A percentile compares a stretch with the other conserved stretches of the same genome.
phyloP scores from a whole-genome alignment of 2,113 vertebrate species.

The Salvator merianae region DNA sequence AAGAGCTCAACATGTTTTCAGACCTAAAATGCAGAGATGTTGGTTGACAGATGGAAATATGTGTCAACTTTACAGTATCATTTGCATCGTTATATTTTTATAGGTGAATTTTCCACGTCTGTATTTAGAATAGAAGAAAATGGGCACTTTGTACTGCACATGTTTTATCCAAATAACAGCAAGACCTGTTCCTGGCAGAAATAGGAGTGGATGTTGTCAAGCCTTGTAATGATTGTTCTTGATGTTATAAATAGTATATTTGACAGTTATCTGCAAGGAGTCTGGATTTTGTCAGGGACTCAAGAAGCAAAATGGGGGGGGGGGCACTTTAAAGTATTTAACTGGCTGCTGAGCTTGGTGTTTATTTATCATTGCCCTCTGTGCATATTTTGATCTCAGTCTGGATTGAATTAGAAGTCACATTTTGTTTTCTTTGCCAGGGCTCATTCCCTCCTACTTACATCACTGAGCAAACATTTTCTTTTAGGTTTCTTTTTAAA shows the following conservation, averaged over 20 bases:
- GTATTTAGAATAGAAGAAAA: background rate
- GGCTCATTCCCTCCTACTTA: too few relatives aligned
- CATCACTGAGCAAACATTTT: too few relatives aligned
- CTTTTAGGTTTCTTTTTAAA: too few relatives aligned
- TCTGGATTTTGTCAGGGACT: too few relatives aligned
- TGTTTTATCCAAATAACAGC: background rate
- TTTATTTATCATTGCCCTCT: too few relatives aligned
- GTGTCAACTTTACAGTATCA: background rate
- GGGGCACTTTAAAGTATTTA: too few relatives aligned
- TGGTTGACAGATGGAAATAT: background rate
- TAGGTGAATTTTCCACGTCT: background rate
- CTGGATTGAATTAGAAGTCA: too few relatives aligned
- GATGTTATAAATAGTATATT: background rate
- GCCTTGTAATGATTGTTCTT: background rate
- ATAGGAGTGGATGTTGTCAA: background rate
- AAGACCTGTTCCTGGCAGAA: background rate
- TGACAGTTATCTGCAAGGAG: background rate
- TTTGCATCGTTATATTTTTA: background rate
- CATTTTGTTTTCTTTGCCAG: too few relatives aligned
- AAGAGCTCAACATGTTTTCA: background rate
- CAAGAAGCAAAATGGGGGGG: too few relatives aligned
- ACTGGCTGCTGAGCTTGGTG: too few relatives aligned
- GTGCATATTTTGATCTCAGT: too few relatives aligned
- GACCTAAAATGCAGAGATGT: constrained; percentile 3
- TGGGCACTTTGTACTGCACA: background rate